These are phyloP conservation scores for Phrynocephalus forsythii DNA, from an alignment of 2,797 vertebrate genomes.

Conservation along the genomic window DNA sequence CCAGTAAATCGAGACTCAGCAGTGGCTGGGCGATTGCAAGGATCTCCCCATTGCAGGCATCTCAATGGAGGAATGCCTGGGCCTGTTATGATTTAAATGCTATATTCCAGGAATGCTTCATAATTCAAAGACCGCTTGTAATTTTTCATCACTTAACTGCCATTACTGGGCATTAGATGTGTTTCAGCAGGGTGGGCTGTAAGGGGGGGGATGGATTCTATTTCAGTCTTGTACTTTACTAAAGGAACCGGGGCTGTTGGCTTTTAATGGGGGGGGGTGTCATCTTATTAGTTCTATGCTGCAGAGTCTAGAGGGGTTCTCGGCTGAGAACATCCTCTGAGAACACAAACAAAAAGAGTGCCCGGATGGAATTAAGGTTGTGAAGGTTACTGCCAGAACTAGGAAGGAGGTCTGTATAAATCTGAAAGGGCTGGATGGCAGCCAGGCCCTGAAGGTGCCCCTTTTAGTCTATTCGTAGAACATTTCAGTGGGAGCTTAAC, in stretches of 20 bases:
- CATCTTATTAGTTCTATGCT: not conserved
- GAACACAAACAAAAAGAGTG: fast-evolving
- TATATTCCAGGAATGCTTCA: constrained; percentile 59
- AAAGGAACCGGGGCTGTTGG: not conserved
- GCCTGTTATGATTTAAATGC: constrained; percentile 55
- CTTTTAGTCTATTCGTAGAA: constrained; percentile 77
- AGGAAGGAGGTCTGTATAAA: constrained; percentile 71
- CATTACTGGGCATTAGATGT: constrained; percentile 3
- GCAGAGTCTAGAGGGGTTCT: fast-evolving
- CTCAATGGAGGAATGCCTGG: constrained; percentile 63
- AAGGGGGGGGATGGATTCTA: not conserved
- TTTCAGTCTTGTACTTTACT: not conserved
- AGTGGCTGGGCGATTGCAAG: constrained; percentile 65
- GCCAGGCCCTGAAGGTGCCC: constrained; percentile 78
- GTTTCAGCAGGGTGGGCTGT: too few species aligned
- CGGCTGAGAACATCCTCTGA: fast-evolving
- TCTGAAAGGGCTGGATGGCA: constrained; percentile 77
- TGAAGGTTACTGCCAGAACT: constrained; percentile 73
- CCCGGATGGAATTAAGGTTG: constrained; percentile 44
- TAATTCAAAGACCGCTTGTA: constrained; percentile 57
- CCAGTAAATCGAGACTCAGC: constrained; percentile 35
- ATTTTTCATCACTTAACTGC: constrained; percentile 65
- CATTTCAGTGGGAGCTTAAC: constrained; percentile 72
- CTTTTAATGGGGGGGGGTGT: not conserved
- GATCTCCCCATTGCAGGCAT: constrained; percentile 68